Evolutionary conservation across 2,797 vertebrate genomes (phyloP), one percentile per base, ranked within the genome.

Genomic region (Xiphorhynchus erythropygius): DNA sequence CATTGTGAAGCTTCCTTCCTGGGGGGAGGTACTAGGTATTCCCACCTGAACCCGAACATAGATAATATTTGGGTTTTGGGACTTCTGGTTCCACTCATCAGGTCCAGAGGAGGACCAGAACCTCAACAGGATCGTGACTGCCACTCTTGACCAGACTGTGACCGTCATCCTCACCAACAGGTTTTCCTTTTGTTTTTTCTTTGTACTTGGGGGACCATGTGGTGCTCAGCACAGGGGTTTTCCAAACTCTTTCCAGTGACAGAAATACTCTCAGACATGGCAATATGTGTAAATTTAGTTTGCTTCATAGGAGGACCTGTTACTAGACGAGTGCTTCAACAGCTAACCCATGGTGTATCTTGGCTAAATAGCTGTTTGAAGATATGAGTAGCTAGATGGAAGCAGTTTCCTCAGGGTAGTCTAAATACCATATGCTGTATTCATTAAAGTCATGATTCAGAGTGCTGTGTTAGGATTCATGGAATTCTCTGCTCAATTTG

Each of bases 341-440:
- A 73, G 63, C 62, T 88, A 87, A 93, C 67, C 65, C 52, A 59
- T 24, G 39, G 69, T 18, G 44, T 65, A 49, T 86, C 75, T 84
- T 88, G 76, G 56, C 89, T 93, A 88, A 94, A 82, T 42, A 92
- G 65, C 63, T 84, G 41, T 88, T 95, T 96, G 87, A 96, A 86
- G 73, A 56, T 42, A 78, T 11, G 33, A 92, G 76, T 71, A 88
- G 65, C 47, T 90, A 46, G 89, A 92, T 59, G 18, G 87, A 95
- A 92, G 78, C 57, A 91, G 79, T 85, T 89, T 91, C 92, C 70
- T 88, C 79, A 93, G 88, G 94, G 91, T 92, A 69, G 59, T 78
- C 79, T 93, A 94, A 96, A 93, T 95, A 88, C 71, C 65, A 71
- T 92, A 90, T 67, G 35, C 94, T 96, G 85, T 95, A 80, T 93